A percentile compares a stretch with the other conserved stretches of the same genome.
Evolutionary conservation across 2,797 vertebrate species (phyloP).

Genomic region (Bovichtus diacanthus): DNA sequence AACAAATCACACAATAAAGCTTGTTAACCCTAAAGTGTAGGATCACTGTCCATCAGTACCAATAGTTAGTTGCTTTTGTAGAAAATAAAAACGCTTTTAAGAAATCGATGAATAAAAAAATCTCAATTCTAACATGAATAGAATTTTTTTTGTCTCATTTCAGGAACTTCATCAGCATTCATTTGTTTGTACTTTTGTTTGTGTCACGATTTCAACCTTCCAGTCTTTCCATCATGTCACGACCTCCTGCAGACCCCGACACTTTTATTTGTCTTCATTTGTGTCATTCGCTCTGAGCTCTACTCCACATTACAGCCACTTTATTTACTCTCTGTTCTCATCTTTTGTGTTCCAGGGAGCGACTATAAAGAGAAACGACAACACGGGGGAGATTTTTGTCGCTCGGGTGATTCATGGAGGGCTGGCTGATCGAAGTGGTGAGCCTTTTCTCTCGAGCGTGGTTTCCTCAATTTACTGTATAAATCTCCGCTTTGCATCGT

Average conservation of each 20-base stretch:
- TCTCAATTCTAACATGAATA: no score
- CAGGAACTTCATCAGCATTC: background rate
- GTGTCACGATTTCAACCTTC: background rate
- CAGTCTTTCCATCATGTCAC: background rate
- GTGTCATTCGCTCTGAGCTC: background rate
- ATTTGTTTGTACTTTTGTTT: background rate
- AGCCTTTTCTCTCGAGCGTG: conserved; percentile 24
- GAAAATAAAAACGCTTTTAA: no score
- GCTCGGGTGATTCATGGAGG: conserved; percentile 96
- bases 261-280: background rate
- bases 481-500: background rate
- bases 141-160: conserved; percentile 11
- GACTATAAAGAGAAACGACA: conserved; percentile 95
- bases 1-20: no score
- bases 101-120: no score
- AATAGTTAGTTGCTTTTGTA: no score
- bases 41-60: no score
- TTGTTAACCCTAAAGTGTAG: no score
- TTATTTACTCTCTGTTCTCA: background rate
- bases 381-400: conserved; percentile 93
- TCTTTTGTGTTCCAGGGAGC: conserved; percentile 87
- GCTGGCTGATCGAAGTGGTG: conserved; percentile 95
- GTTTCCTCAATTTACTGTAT: background rate
- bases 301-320: background rate
- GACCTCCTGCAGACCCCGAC: background rate